Evolutionary conservation across 2,888 invertebrate species (phyloP), one percentile per base, ranked within the genome.

Genomic region (Cremastobaeus sp.): DNA sequence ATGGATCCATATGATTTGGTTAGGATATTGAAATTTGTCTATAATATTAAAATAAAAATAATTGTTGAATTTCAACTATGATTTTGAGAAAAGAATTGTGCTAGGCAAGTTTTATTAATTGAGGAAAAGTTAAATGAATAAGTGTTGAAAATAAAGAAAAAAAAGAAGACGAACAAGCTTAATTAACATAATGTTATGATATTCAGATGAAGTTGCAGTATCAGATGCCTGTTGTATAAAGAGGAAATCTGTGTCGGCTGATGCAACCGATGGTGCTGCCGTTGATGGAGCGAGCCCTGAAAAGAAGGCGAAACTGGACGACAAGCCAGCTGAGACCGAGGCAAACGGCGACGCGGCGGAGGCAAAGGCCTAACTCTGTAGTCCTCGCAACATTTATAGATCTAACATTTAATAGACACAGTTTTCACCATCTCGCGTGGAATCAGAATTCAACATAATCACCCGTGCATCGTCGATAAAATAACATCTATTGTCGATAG

Each of bases 261-360:
- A 86, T 39, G 78, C 81, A 39, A 79, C 78, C 45, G 85, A 84
- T 55, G 85, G 83, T 54, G 77, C 79, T 41, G 76, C 85, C 5
- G 85, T 86, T 20, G 92, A 92, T 76, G 92, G 91, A 78, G 90
- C 90, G 43, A 91, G 92, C 69, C 93, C 93, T 5, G 93, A 93
- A 83, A 93, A 93, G 88, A 93, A 93, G 83, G 91, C 92, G 76
- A 93, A 93, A 89, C 89, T 92, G 59, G 91, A 90, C 9, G 92
- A 92, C 45, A 91, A 91, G 74, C 73, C 83, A n/a, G 90, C 90
- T 9, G 92, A 92, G 81, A 88, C 88, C 21, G 89, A 90, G 78
- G 88, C 89, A 76, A 90, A 90, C 79, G 89, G 89, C 41, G 89
- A 90, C 18, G 90, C 90, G 74, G 65, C 50, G 34, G 74, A 74